These are phyloP conservation scores for Enteromius anoplus DNA, from an alignment of 2,797 vertebrate genomes.

Conservation along the genomic window DNA sequence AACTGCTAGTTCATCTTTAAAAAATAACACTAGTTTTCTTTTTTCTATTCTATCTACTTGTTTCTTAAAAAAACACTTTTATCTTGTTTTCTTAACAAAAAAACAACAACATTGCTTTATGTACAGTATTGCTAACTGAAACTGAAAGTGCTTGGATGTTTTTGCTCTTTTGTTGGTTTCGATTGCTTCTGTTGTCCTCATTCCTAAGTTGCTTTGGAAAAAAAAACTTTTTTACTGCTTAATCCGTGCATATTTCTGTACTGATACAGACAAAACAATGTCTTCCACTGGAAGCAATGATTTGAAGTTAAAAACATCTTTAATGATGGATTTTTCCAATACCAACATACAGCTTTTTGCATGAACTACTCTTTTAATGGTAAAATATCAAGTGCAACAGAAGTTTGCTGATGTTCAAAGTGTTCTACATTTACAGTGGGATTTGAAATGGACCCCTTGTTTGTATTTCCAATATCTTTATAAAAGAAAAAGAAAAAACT, in stretches of 20 bases:
- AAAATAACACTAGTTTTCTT: too few relatives aligned
- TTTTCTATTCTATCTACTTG: too few relatives aligned
- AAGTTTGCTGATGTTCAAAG: neutral
- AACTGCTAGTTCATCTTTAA: too few relatives aligned
- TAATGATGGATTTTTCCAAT: neutral
- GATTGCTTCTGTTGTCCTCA: too few relatives aligned
- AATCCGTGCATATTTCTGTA: neutral
- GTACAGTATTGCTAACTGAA: too few relatives aligned
- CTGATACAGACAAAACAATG: neutral
- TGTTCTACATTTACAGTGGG: neutral
- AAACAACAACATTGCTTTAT: too few relatives aligned
- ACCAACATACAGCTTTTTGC: neutral
- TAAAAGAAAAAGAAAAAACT: neutral
- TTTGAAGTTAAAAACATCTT: neutral
- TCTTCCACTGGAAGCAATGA: neutral
- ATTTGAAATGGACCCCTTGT: neutral
- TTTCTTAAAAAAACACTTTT: too few relatives aligned
- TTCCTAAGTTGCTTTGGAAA: too few relatives aligned
- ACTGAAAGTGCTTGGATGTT: too few relatives aligned
- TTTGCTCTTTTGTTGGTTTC: too few relatives aligned
- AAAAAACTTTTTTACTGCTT: neutral
- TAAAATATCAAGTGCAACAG: neutral
- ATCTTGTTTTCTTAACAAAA: too few relatives aligned
- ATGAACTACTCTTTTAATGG: neutral
- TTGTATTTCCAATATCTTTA: slow-evolving; percentile 12